Base-by-base conservation (phyloP, 1,140 invertebrate species). In the Saccostrea glomerata region DNA sequence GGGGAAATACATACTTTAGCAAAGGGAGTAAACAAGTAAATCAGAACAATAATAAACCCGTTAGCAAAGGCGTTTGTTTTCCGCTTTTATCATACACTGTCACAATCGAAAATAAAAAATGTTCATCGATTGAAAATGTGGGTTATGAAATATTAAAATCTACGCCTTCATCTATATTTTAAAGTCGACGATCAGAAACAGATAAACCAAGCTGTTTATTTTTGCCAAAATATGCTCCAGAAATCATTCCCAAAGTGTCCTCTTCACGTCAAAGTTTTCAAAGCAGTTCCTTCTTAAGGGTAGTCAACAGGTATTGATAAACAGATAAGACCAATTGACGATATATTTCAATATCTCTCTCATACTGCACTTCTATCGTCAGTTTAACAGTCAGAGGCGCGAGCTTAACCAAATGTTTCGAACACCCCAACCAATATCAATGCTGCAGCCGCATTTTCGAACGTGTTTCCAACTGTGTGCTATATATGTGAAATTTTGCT, bases 401-500 rank as follows among this genome's bases (percentile, higher is more conserved):
- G 23, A 25, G 70, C 70, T 25, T 13, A 25, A 25, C 70, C 70
- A 23, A 36, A 25, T 25, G 70, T 36, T 77, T 36, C 30, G 25
- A 30, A 77, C 70, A 36, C 5, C 30, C 23, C 70, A 36, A 13
- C 25, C 25, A 15, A 25, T 77, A 77, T 77, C 70, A 25, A 77
- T 77, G 30, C 23, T 36, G 30, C 23, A 77, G 3, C 11, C 25
- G 15, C 70, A 77, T 25, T 77, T 36, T 36, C 70, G 12, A 25
- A 25, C 25, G 25, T 30, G 70, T 77, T 30, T 77, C 70, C 70
- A 40, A 77, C 70, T 77, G 70, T 15, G 70, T 36, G 23, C 11
- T 77, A 77, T 77, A 77, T 77, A 77, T 77, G 70, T 77, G 70
- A 77, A 77, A 77, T 77, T 77, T 36, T 77, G 70, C 70, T 77